Percentiles rank a stretch among this genome's conserved stretches.
Conservation (phyloP, 1,140 invertebrate genomes). For the Phymorhynchus buccinoides region DNA sequence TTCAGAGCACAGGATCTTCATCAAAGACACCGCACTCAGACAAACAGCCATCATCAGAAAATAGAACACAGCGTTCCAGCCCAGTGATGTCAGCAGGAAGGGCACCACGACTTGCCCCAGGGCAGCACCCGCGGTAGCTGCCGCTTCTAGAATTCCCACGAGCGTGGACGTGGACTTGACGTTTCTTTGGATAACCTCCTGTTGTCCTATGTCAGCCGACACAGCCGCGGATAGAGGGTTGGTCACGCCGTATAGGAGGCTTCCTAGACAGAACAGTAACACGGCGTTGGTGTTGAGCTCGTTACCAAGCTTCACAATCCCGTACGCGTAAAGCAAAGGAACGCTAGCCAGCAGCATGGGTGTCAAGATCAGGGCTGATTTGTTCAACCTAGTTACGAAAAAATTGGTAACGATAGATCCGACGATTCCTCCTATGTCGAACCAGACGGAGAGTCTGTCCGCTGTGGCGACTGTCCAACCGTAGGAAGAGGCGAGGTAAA, state of each 20-base stretch:
- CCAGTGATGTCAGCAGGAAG: slow-evolving; percentile 69
- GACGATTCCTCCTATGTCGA: slow-evolving; percentile 76
- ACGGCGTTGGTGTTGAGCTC: slow-evolving; percentile 69
- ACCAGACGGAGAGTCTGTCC: slow-evolving; percentile 75
- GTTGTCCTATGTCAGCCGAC: slow-evolving; percentile 73
- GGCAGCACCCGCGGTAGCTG: slow-evolving; percentile 75
- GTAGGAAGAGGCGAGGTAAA: slow-evolving; percentile 72
- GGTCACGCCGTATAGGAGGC: slow-evolving; percentile 75
- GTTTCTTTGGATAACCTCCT: slow-evolving; percentile 63
- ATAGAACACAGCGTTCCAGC: slow-evolving; percentile 74
- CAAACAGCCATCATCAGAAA: slow-evolving; percentile 74
- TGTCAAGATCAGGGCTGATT: slow-evolving; percentile 64
- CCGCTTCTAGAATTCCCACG: slow-evolving; percentile 75
- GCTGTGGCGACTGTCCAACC: slow-evolving; percentile 72
- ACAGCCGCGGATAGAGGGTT: slow-evolving; percentile 74
- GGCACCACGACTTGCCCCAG: slow-evolving; percentile 73
- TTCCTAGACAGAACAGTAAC: slow-evolving; percentile 72
- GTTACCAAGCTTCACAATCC: slow-evolving; percentile 16
- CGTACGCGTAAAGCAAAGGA: slow-evolving; percentile 65
- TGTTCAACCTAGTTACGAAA: slow-evolving; percentile 57
- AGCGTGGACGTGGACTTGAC: slow-evolving; percentile 74
- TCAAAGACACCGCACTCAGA: slow-evolving; percentile 58
- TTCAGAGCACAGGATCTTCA: slow-evolving; percentile 60
- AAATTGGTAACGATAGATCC: slow-evolving; percentile 67
- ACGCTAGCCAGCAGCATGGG: slow-evolving; percentile 65